Evolutionary conservation across 2,888 invertebrate species (phyloP), one percentile per base, ranked within the genome.

Genomic region (Parochlus steinenii): DNA sequence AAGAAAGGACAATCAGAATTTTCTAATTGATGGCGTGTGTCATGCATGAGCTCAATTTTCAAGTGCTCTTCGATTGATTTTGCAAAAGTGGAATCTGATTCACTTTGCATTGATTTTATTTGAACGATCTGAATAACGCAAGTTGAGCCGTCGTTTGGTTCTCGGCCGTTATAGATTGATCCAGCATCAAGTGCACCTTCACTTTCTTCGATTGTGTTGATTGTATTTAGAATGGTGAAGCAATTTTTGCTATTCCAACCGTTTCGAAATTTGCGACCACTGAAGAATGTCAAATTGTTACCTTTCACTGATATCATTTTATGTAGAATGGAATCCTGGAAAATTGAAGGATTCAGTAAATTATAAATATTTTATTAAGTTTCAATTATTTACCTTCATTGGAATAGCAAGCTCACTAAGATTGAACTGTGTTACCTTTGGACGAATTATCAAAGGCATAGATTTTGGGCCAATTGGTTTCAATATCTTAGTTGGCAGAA

Each of bases 181-280:
- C 15, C 17, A 6, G 18, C n/a, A n/a, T n/a, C n/a, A n/a, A n/a
- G n/a, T 40, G 40, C 44, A 48, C 48, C 42, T 41, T 44, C 44
- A 31, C 45, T 45, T 17, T 27, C 40, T 14, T 39, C 34, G 7
- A 42, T 23, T 17, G 37, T 42, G 32, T 49, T 47, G 3, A 44
- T 44, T 1, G 71, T 66, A 23, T 60, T 54, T 38, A 63, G 62
- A 5, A 67, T 66, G 6, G 73, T 53, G 0, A 74, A 52, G 0
- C 64, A 64, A 45, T 69, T 67, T 10, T 68, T 66, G 1, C 74
- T 71, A 0, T 74, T 76, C 74, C 86, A 89, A 2, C 81, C 79
- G 0, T 74, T 68, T 48, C 78, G 72, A 41, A 72, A 73, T 40
- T 74, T 69, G 0, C 74, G 64, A 17, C 74, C 72, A 44, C 69